Evolutionary conservation across 1,140 invertebrate species (phyloP).

Genomic region (Psix sp.): DNA sequence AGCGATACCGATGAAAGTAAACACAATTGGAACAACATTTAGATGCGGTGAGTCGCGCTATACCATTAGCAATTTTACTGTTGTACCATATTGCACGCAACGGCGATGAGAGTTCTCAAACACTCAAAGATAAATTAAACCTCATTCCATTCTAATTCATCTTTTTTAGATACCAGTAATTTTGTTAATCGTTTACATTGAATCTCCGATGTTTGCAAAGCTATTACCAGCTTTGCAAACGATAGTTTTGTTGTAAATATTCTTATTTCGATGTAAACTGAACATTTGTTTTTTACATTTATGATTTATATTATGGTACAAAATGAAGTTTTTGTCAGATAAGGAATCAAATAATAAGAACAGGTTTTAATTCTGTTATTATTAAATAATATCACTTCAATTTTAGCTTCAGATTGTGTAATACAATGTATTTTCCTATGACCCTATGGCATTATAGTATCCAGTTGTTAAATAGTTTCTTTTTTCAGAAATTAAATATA

Average conservation of each 20-base stretch:
- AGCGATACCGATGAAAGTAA: conserved; percentile 76
- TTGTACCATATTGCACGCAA: conserved; percentile 75
- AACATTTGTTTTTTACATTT: too few relatives aligned
- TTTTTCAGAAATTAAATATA: conserved; percentile 15
- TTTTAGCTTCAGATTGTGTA: too few relatives aligned
- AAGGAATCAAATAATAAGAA: background rate
- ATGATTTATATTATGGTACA: too few relatives aligned
- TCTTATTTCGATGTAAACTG: too few relatives aligned
- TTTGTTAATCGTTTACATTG: background rate
- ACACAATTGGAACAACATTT: conserved; percentile 79
- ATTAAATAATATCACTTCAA: too few relatives aligned
- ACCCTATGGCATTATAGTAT: too few relatives aligned
- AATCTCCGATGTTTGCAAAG: background rate
- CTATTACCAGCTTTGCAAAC: conserved; percentile 1
- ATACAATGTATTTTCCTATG: too few relatives aligned
- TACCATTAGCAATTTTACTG: conserved; percentile 66
- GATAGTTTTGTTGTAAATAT: too few relatives aligned
- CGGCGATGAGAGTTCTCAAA: conserved; percentile 59
- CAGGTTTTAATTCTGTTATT: too few relatives aligned
- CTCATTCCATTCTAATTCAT: conserved; percentile 18
- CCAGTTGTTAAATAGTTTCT: too few relatives aligned
- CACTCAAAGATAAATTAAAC: background rate
- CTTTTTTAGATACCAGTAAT: conserved; percentile 9
- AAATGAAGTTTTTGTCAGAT: too few relatives aligned
- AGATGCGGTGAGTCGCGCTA: conserved; percentile 77